Percentiles rank a stretch among this genome's conserved stretches.
phyloP scores from a whole-genome alignment of 2,113 vertebrate genomes.

The Stictonetta naevosa region DNA sequence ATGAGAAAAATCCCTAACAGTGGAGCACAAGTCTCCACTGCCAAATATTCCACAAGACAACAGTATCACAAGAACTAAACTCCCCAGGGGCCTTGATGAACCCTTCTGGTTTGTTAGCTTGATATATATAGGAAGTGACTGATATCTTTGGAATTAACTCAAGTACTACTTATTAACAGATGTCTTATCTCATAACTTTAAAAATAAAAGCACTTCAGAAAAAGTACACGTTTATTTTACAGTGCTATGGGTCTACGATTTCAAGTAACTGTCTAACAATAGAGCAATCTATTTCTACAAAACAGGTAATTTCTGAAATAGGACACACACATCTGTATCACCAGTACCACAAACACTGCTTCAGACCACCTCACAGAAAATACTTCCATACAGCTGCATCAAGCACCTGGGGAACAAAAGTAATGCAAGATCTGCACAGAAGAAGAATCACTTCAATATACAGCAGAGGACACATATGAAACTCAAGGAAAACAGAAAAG shows the following conservation, averaged over 20 bases:
- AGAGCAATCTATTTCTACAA: background rate
- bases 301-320: constrained; percentile 32
- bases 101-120: background rate
- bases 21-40: background rate
- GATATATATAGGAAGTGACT: background rate
- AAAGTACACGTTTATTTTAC: background rate
- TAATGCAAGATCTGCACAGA: background rate
- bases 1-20: background rate
- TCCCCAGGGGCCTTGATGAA: background rate
- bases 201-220: background rate
- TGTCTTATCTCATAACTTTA: background rate
- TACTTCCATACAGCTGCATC: constrained; percentile 8
- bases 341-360: background rate
- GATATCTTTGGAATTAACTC: background rate
- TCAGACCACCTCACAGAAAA: constrained; percentile 4
- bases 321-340: constrained; percentile 12
- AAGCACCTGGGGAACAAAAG: background rate
- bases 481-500: background rate
- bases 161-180: background rate
- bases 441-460: background rate
- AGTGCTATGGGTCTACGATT: background rate
- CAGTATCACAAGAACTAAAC: background rate
- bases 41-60: background rate
- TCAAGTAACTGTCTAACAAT: background rate
- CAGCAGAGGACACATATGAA: background rate